Base-by-base conservation (phyloP, 2,797 vertebrate genomes). In the Chelmon rostratus region DNA sequence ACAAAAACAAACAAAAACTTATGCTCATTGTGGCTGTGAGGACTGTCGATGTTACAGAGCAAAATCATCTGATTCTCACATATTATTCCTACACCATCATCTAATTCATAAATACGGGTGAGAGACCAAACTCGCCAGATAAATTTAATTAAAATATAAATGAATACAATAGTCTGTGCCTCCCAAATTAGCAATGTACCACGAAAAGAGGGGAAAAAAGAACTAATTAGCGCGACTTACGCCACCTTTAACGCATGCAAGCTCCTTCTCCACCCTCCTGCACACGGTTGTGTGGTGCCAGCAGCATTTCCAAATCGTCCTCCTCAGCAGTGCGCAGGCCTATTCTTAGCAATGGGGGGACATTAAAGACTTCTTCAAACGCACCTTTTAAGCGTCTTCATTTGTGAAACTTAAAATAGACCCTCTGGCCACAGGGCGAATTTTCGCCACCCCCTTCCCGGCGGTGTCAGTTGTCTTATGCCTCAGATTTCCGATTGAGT, bases 351-450 rank as follows among this genome's bases (percentile, higher is more conserved):
- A 81, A 37, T 76, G 57, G 66, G 82, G 56, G 81, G 85, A 91
- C 89, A 94, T 89, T 88, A 81, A 91, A 90, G 93, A 94, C 91
- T 94, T 96, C 93, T 95, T 94, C 94, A 94, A 96, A 93, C 94
- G 92, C 95, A 95, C 95, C 95, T 95, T 96, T 96, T 96, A 96
- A 96, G 96, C 95, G 94, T 95, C 95, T 96, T 96, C 93, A 89
- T 93, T 94, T 96, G 95, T 94, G 92, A 90, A 94, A 94, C 93
- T 91, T 91, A 96, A 96, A 96, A 96, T 96, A 96, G 95, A 92
- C 64, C 19, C 11, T 84, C 84, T 90, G 88, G 87, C 92, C 53
- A 70, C 84, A 64, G 91, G 86, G 63, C 68, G 72, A 69, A 78
- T 91, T 88, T 92, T 92, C 65, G 50, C 77, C 89, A 54, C 84